Base-by-base conservation (phyloP, 2,888 invertebrate genomes). In the Papilio gigon region DNA sequence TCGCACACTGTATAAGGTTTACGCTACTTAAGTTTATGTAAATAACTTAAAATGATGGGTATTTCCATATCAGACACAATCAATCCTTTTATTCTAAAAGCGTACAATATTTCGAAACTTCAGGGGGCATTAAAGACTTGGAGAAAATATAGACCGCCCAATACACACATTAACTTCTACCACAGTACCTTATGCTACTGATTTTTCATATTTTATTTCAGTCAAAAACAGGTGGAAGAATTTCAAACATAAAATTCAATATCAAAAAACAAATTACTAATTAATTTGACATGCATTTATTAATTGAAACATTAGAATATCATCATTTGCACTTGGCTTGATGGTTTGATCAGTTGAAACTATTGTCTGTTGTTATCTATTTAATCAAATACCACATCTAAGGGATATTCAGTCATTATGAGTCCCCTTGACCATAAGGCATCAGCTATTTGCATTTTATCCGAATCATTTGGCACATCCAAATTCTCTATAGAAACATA, bases 371-470 rank as follows among this genome's bases (percentile, higher is more conserved):
- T 17, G 42, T 42, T 11, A 44, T 11, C 11, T 35, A 35, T 56
- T 85, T 80, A 88, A 78, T 90, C 88, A 71, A 89, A 90, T 72
- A 92, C 78, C 71, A 81, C 84, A 40, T 91, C 89, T 72, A 94
- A 83, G 37, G 94, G 95, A 73, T 92, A 89, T 72, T 94, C 93
- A 2, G 97, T 95, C 88, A 97, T 94, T 9, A 98, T 83, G 9
- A 98, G 86, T 0, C 97, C 97, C 74, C 94, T 94, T 77, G 97
- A 96, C 96, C 98, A 98, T 65, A 98, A 87, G 63, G 95, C 95
- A 68, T 94, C 94, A 3, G 94, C 95, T 68, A 91, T 81, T 62
- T 88, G 83, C 35, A 97, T 93, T 89, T 96, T 96, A 27, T 94
- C 94, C 1, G 94, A 89, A 17, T 94, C 92, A 71, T 93, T 90